Base-by-base conservation (phyloP, 1,140 invertebrate species). In the Dendrolimus kikuchii region DNA sequence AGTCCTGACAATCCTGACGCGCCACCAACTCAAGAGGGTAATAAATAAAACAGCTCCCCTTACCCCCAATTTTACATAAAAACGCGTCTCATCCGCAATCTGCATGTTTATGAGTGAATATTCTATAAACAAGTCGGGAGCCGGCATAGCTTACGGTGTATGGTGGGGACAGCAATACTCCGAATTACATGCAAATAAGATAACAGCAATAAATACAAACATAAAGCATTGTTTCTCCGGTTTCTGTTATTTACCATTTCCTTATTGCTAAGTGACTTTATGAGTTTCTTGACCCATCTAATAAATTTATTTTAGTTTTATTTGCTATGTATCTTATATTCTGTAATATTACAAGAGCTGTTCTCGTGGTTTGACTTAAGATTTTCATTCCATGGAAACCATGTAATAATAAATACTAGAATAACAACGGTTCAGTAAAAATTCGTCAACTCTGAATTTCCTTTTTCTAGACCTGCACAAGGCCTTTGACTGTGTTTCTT, bases 21-120 rank as follows among this genome's bases (percentile, higher is more conserved):
- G 70, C 56, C 64, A 55, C 58, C 60, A 71, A 78, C 75, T 83
- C 80, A 81, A 79, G 83, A 78, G 74, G 69, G 77, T 68, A 83
- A 86, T 86, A 86, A 86, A 86, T 86, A 86, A 84, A 83, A 84
- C 68, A 60, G 62, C 72, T 76, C 74, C 80, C 83, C 77, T 73
- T 76, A 66, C 63, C 58, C 61, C 69, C 73, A 70, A 79, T 81
- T 82, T 79, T 72, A 77, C 74, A 83, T 83, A 84, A 84, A 86
- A 84, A 81, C 69, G 68, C 70, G 77, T 79, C 76, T 71, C 80
- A 80, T 77, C 79, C 78, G 75, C 79, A 86, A 86, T 86, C 83
- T 86, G 77, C 83, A 86, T 83, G 83, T 86, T 86, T 86, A 86
- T 86, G 81, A 82, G 77, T 66, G 78, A 81, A 84, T 84, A 84